Evolutionary conservation across 2,113 vertebrate species (phyloP).

Genomic region (Chaenocephalus aceratus): DNA sequence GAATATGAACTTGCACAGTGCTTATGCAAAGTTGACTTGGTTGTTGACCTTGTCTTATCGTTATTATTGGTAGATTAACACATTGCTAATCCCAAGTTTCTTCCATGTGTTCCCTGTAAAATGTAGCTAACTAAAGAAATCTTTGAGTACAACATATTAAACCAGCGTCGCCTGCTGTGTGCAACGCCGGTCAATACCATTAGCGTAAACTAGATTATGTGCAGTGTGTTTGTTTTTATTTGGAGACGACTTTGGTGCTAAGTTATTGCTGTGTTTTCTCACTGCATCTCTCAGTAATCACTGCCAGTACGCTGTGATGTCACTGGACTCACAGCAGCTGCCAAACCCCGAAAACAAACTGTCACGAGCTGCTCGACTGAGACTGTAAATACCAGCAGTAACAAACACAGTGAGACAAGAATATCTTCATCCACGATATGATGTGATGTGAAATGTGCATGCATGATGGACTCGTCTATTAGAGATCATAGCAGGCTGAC

Average conservation of each 20-base stretch:
- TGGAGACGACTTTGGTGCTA: slow-evolving; percentile 35
- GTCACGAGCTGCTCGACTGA: slow-evolving; percentile 31
- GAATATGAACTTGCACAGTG: background rate
- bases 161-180: background rate
- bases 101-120: background rate
- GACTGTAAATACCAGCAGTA: slow-evolving; percentile 45
- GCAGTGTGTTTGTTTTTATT: slow-evolving; percentile 64
- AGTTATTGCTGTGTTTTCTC: slow-evolving; percentile 51
- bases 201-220: slow-evolving; percentile 24
- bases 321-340: slow-evolving; percentile 53
- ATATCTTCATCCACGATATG: slow-evolving; percentile 13
- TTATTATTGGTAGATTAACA: background rate
- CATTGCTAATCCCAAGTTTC: background rate
- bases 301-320: slow-evolving; percentile 54
- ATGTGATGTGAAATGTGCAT: background rate
- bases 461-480: background rate
- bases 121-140: background rate
- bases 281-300: slow-evolving; percentile 39
- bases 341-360: slow-evolving; percentile 59
- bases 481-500: background rate
- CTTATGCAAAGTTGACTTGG: background rate
- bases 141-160: background rate
- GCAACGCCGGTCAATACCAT: slow-evolving; percentile 11
- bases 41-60: too few relatives aligned
- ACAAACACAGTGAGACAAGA: slow-evolving; percentile 34